Base-by-base conservation (phyloP, 2,797 vertebrate genomes). In the Echiichthys vipera region DNA sequence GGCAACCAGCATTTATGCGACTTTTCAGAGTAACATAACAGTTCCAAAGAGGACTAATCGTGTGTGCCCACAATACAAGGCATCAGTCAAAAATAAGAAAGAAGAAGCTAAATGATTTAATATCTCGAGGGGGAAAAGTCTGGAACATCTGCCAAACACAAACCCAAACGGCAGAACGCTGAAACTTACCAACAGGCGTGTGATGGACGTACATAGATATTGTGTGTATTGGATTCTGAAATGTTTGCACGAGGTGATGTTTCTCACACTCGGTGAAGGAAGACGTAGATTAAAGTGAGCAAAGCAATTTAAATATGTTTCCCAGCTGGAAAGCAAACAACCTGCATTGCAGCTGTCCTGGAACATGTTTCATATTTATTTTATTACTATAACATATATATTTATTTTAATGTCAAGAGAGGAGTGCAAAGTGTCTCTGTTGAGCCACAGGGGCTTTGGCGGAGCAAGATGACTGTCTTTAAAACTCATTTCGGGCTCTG, bases 21-120 rank as follows among this genome's bases (percentile, higher is more conserved):
- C 73, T 80, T 83, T 67, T 73, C 49, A 77, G 64, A 85, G 63
- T 57, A 62, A 49, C 54, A 37, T 32, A 55, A 58, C 55, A 63
- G 12, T 36, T 65, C 59, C 58, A 64, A 65, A 74, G 58, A 69
- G 79, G 65, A 71, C 65, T 56, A 69, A 66, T 61, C 58, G 47
- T 78, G 68, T 32, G 71, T 25, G 69, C 32, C 57, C 69, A 59
- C 39, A 20, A 49, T 66, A 45, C 37, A n/a, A 40, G 57, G 45
- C 73, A 70, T 37, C 40, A 65, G 69, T 54, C 40, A 27, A 27
- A 11, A 30, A 51, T 37, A 15, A 47, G 30, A 42, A 30, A 42
- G 15, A 45, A 42, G 39, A 9, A 3, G 11, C 45, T 7, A 53
- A 66, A 71, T 54, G 34, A 74, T 73, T 77, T 59, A 71, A 70